These are phyloP conservation scores for Parambassis ranga DNA, from an alignment of 2,797 vertebrate genomes.

Conservation along the genomic window DNA sequence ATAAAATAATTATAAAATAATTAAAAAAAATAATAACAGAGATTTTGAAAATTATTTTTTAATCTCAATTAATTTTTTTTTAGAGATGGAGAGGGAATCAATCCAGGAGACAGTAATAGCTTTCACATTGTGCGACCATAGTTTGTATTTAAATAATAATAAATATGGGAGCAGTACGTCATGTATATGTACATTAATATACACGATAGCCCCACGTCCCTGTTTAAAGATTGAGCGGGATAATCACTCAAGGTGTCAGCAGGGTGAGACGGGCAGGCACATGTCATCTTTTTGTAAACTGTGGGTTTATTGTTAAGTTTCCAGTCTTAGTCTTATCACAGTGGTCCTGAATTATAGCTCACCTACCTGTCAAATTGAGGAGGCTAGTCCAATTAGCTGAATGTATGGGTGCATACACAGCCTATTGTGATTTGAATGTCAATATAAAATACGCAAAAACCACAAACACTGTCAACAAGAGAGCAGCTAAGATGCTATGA, in stretches of 20 bases:
- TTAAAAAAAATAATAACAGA: too few relatives aligned
- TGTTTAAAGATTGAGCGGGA: slow-evolving; percentile 62
- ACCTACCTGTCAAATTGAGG: not conserved
- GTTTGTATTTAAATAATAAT: slow-evolving; percentile 59
- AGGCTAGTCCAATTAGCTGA: too few relatives aligned
- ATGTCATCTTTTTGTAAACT: not conserved
- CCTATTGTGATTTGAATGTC: not conserved
- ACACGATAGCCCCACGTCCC: slow-evolving; percentile 47
- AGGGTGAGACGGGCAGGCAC: slow-evolving; percentile 5
- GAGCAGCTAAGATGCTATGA: not conserved
- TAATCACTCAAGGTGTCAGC: slow-evolving; percentile 46
- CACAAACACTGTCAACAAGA: not conserved
- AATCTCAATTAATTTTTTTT: not conserved
- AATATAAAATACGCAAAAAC: not conserved
- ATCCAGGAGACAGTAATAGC: slow-evolving; percentile 2
- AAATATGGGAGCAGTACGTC: slow-evolving; percentile 48
- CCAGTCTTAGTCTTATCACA: too few relatives aligned
- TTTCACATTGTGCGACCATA: slow-evolving; percentile 22
- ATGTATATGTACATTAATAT: slow-evolving; percentile 65
- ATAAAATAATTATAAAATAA: too few relatives aligned
- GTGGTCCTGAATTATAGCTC: too few relatives aligned
- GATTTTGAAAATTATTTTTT: not conserved
- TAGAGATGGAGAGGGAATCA: not conserved
- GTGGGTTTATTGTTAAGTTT: too few relatives aligned
- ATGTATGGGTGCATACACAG: too few relatives aligned